Evolutionary conservation across 2,888 invertebrate genomes (phyloP).

Genomic region (Amphimallon solstitiale): DNA sequence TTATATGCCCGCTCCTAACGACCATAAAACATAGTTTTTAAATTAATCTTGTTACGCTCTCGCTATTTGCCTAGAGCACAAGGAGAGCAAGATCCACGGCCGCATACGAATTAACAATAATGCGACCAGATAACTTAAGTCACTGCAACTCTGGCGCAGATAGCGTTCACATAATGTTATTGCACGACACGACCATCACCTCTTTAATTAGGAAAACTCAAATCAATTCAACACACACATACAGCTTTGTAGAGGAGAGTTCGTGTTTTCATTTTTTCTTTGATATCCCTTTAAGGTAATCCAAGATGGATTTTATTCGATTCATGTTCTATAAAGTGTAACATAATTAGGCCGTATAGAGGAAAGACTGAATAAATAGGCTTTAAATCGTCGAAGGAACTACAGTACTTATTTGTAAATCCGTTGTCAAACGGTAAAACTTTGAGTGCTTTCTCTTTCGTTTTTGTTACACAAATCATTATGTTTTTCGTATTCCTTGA

Average conservation of each 20-base stretch:
- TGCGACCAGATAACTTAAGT: conserved; percentile 17
- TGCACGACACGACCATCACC: conserved; percentile 24
- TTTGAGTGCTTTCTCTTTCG: too few relatives aligned
- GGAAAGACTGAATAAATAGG: too few relatives aligned
- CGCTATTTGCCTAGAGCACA: background rate
- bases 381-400: too few relatives aligned
- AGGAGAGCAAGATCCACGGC: conserved; percentile 19
- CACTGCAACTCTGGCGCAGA: conserved; percentile 4
- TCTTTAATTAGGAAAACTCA: conserved; percentile 26
- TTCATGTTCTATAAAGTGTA: too few relatives aligned
- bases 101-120: conserved; percentile 35
- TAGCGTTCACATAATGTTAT: conserved; percentile 14
- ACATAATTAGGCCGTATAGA: too few relatives aligned
- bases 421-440: too few relatives aligned
- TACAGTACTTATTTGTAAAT: too few relatives aligned
- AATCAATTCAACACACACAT: background rate
- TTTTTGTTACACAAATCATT: too few relatives aligned
- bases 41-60: conserved; percentile 17
- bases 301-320: too few relatives aligned
- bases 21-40: conserved; percentile 12
- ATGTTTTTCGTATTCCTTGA: too few relatives aligned
- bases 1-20: background rate
- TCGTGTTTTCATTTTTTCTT: background rate
- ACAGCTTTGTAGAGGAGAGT: background rate
- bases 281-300: background rate